Percentiles rank a stretch among this genome's conserved stretches.
Evolutionary conservation across 2,888 invertebrate genomes (phyloP).

Genomic region (Adineta ricciae): DNA sequence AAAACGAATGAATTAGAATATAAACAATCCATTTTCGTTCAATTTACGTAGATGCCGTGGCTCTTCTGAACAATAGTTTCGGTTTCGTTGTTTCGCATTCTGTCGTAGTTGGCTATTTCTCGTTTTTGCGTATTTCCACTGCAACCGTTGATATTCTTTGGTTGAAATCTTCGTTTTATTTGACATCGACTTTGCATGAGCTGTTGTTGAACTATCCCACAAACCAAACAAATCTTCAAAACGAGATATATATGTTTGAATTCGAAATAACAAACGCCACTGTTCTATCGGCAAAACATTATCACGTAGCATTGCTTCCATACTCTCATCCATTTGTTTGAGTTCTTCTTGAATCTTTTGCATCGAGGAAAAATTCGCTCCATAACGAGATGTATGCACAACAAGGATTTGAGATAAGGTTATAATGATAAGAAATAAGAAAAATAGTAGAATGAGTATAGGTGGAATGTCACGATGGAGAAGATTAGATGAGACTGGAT

Average conservation of each 20-base stretch:
- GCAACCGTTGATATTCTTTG: background rate
- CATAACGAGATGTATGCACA: slow-evolving; percentile 24
- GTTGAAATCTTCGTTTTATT: background rate
- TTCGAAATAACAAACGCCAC: background rate
- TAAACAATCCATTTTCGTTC: background rate
- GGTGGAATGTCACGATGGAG: slow-evolving; percentile 24
- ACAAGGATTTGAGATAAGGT: slow-evolving; percentile 33
- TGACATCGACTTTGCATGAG: background rate
- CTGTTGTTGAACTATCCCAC: background rate
- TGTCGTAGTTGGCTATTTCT: background rate
- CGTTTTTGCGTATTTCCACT: background rate
- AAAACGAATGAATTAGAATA: background rate
- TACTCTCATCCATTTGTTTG: slow-evolving; percentile 33
- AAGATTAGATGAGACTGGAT: background rate
- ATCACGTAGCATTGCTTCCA: slow-evolving; percentile 25
- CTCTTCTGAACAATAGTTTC: background rate
- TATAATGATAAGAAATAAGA: slow-evolving; percentile 31
- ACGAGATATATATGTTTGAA: background rate
- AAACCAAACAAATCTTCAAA: background rate
- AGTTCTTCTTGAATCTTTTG: slow-evolving; percentile 32
- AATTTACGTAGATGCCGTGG: background rate
- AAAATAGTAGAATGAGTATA: slow-evolving; percentile 29
- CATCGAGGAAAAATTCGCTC: slow-evolving; percentile 28
- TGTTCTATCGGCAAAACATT: slow-evolving; percentile 28
- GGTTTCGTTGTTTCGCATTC: background rate